These are phyloP conservation scores for Sander lucioperca DNA, from an alignment of 2,113 vertebrate species.

Conservation along the genomic window DNA sequence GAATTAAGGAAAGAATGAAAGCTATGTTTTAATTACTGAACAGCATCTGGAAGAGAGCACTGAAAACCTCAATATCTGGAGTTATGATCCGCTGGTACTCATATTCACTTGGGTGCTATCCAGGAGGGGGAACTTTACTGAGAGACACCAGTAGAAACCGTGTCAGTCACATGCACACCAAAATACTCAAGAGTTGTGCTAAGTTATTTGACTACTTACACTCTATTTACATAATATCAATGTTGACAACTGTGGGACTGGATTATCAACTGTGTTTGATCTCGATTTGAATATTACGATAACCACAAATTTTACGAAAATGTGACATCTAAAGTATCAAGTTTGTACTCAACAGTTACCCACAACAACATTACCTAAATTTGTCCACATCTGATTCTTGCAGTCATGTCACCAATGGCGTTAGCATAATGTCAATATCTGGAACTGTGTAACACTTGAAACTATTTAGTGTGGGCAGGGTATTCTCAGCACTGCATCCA, in stretches of 20 bases:
- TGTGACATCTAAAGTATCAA: slow-evolving; percentile 27
- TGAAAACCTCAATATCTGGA: slow-evolving; percentile 78
- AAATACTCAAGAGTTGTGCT: slow-evolving; percentile 7
- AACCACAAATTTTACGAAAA: slow-evolving; percentile 52
- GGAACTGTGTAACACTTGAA: not conserved
- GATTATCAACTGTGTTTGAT: slow-evolving; percentile 6
- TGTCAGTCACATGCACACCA: slow-evolving; percentile 20
- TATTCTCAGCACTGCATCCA: not conserved
- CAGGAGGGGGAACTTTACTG: slow-evolving; percentile 48
- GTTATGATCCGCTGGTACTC: slow-evolving; percentile 74
- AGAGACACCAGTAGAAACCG: slow-evolving; percentile 47
- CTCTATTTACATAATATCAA: slow-evolving; percentile 18
- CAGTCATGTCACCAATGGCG: slow-evolving; percentile 16
- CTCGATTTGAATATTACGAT: slow-evolving; percentile 6
- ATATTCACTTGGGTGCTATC: slow-evolving; percentile 68
- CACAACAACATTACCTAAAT: slow-evolving; percentile 66
- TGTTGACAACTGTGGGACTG: slow-evolving; percentile 12
- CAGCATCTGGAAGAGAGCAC: slow-evolving; percentile 78
- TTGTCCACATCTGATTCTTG: slow-evolving; percentile 41
- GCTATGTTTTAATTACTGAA: slow-evolving; percentile 81
- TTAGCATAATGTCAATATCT: slow-evolving; percentile 21
- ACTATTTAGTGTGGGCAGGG: slow-evolving; percentile 16
- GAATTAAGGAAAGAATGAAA: slow-evolving; percentile 80
- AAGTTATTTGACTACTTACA: slow-evolving; percentile 23
- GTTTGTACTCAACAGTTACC: slow-evolving; percentile 24